Evolutionary conservation across 2,888 invertebrate genomes (phyloP).

Genomic region (Noctua comes): DNA sequence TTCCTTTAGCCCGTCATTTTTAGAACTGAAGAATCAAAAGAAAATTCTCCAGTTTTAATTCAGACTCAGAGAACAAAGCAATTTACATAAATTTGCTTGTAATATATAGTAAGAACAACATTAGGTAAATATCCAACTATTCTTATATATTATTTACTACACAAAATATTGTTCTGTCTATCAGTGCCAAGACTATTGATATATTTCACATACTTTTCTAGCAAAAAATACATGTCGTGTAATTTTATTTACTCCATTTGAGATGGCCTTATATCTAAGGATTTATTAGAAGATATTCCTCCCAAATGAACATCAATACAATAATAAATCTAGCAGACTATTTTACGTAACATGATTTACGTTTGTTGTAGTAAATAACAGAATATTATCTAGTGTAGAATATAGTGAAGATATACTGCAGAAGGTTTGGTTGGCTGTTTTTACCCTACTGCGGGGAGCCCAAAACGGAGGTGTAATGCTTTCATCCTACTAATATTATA

Average conservation of each 20-base stretch:
- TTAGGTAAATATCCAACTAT: neutral
- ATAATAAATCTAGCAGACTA: conserved; percentile 43
- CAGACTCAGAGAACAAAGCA: neutral
- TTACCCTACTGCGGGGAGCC: neutral
- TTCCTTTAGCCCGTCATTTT: neutral
- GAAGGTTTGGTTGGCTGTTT: conserved; percentile 9
- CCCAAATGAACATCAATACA: conserved; percentile 56
- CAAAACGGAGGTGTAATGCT: neutral
- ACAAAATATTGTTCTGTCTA: neutral
- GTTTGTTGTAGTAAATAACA: conserved; percentile 28
- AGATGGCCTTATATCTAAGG: conserved; percentile 18
- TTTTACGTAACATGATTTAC: conserved; percentile 51
- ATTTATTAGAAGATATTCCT: conserved; percentile 31
- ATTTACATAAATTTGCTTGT: neutral
- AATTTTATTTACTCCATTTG: conserved; percentile 31
- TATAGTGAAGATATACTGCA: neutral
- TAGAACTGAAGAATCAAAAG: neutral
- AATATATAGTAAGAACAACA: neutral
- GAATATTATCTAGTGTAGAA: conserved; percentile 16
- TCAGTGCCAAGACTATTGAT: conserved; percentile 18
- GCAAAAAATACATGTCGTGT: conserved; percentile 13
- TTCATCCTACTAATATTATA: too few relatives aligned
- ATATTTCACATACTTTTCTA: conserved; percentile 14
- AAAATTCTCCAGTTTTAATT: neutral
- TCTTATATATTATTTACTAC: conserved; percentile 7